A percentile compares a stretch with the other conserved stretches of the same genome.
These are phyloP conservation scores for Drosophila erecta DNA, from an alignment of 1,140 invertebrate species.

Conservation along the genomic window DNA sequence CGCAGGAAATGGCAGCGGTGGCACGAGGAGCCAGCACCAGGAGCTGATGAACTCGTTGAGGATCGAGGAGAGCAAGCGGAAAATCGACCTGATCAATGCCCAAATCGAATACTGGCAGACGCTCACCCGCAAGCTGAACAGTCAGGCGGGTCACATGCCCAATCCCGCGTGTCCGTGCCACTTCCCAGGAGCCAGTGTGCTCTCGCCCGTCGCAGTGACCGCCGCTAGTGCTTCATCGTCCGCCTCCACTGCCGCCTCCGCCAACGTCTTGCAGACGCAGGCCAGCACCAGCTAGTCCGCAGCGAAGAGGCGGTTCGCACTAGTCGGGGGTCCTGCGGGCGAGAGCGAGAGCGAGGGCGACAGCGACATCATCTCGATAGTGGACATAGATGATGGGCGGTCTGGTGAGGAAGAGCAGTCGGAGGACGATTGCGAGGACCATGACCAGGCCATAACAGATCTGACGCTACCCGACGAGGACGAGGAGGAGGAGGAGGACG, in stretches of 20 bases:
- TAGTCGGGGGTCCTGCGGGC: conserved; percentile 4
- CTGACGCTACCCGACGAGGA: conserved; percentile 31
- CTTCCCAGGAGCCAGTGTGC: conserved; percentile 58
- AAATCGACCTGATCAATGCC: conserved; percentile 79
- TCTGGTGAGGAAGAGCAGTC: conserved; percentile 8
- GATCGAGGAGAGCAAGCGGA: conserved; percentile 74
- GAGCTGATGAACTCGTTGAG: conserved; percentile 72
- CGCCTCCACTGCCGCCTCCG: background rate
- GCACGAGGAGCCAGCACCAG: conserved; percentile 51
- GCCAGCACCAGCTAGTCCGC: conserved; percentile 78
- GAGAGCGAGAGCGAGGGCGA: conserved; percentile 2
- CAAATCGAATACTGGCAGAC: conserved; percentile 83
- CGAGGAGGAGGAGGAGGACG: background rate
- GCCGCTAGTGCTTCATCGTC: conserved; percentile 8
- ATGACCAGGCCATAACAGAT: conserved; percentile 12
- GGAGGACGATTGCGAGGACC: conserved; percentile 10
- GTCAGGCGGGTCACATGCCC: conserved; percentile 50
- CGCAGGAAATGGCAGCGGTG: background rate
- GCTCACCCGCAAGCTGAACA: conserved; percentile 77
- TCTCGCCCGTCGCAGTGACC: background rate
- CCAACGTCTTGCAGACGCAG: conserved; percentile 64
- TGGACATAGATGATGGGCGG: conserved; percentile 66
- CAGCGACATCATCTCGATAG: conserved; percentile 69
- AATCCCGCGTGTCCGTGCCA: conserved; percentile 74
- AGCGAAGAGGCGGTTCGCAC: conserved; percentile 33